Base-by-base conservation (phyloP, 2,888 invertebrate species). In the Pollenia labialis region DNA sequence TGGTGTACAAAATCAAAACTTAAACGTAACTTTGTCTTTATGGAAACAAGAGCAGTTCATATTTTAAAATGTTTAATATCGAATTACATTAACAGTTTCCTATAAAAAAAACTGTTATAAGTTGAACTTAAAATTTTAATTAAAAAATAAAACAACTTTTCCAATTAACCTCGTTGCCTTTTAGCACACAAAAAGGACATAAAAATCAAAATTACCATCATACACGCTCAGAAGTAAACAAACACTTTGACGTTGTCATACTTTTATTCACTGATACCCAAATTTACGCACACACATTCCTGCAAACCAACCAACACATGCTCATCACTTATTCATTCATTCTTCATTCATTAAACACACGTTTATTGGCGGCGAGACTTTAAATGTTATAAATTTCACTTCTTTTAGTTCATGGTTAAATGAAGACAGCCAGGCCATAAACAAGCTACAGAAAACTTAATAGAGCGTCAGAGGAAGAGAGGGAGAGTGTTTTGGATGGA, bases 301-400 rank as follows among this genome's bases (percentile, higher is more conserved):
- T 32, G 32, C 32, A 32, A 32, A 32, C 32, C 6, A 32, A 6
- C 6, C 32, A 4, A 68, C 9, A 48, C 66, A 48, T 48, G 40
- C 14, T 16, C n/a, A 62, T 58, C 32, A 32, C 32, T 32, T 32
- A 6, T 32, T 32, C 32, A 6, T 32, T 32, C 32, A 32, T 32
- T 32, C 42, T 32, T 32, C 42, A 62, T 62, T 62, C 60, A 62
- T 42, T 62, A 42, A 40, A 62, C 42, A 32, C 8, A 46, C 32
- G 44, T 76, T 50, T 76, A 64, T 64, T 66, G 64, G 54, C n/a
- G 68, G 68, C 76, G 64, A 76, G 76, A 76, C 76, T 54, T 54
- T 23, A 46, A 64, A 54, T 2, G 58, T 62, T 42, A 75, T 76
- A 64, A 76, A 46, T 66, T 52, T 50, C 12, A 52, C n/a, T 64